Percentiles rank a stretch among this genome's conserved stretches.
Evolutionary conservation across 2,888 invertebrate genomes (phyloP).

Genomic region (Pristionchus entomophagus): DNA sequence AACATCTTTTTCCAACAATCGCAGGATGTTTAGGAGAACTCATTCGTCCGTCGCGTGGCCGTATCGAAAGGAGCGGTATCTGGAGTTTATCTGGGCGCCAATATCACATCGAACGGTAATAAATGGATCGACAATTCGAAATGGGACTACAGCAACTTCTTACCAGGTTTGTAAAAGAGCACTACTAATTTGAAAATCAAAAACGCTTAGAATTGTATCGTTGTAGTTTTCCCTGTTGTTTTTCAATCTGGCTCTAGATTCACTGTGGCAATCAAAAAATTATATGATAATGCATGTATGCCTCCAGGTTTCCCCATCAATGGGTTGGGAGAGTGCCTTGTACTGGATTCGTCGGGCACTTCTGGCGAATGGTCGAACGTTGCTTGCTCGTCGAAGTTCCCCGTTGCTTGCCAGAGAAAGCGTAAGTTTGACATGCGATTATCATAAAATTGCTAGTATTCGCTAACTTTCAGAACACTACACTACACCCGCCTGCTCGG

Average conservation of each 20-base stretch:
- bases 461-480: neutral
- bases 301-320: neutral
- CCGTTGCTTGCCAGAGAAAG: neutral
- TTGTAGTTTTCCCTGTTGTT: too few species aligned
- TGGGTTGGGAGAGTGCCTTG: neutral
- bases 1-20: too few species aligned
- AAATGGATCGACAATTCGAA: too few species aligned
- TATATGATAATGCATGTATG: too few species aligned
- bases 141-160: too few species aligned
- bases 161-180: too few species aligned
- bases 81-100: neutral
- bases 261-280: too few species aligned
- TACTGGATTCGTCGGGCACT: neutral
- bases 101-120: too few species aligned
- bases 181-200: too few species aligned
- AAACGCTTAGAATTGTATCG: too few species aligned
- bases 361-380: neutral
- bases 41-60: neutral
- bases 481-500: neutral
- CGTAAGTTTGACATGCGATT: neutral
- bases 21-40: neutral
- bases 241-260: too few species aligned
- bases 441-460: too few species aligned
- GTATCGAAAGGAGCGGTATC: neutral
- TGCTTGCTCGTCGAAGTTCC: neutral